Evolutionary conservation across 2,113 vertebrate species (phyloP), one percentile per base, ranked within the genome.

Genomic region (Ahaetulla prasina): DNA sequence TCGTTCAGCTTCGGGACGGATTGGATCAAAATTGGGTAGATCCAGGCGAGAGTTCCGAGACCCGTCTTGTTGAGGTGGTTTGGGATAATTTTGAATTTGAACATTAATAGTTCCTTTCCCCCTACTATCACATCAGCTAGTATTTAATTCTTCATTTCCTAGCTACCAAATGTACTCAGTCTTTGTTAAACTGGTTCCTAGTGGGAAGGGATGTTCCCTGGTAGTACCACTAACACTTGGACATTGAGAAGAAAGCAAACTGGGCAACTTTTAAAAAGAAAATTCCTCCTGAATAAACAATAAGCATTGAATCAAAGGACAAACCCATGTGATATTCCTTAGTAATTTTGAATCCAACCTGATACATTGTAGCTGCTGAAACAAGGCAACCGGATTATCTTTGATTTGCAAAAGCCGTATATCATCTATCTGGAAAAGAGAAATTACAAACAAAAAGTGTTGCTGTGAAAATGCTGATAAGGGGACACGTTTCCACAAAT

Each of bases 331-430:
- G 45, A 35, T 53, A 50, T 85, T 30, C 9, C 89, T 39, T 18
- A 89, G 49, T 43, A 85, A 39, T 0, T 53, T 87, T 91, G 47
- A 57, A 87, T 93, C 95, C 91, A 57, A 97, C 96, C 96, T 95
- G 95, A 80, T 95, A 93, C 96, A 97, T 96, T 47, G 74, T 23
- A 18, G 91, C 47, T 93, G 92, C 89, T 87, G 91, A 94, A 88
- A 93, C 8, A 91, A n/a, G 90, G 43, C 90, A 93, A 91, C 45
- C 91, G 1, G 14, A 27, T 91, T 88, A 91, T 93, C 1, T 10
- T 90, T 90, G 91, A 84, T 92, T 94, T 89, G 95, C 93, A 90
- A 52, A 45, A 68, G 22, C 35, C 30, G 86, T 30, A 57, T 89
- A 68, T 91, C 91, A 47, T 94, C 1, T 57, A 1, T 91, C 96